Evolutionary conservation across 2,113 vertebrate species (phyloP), one percentile per base, ranked within the genome.

Genomic region (Callaeas wilsoni): DNA sequence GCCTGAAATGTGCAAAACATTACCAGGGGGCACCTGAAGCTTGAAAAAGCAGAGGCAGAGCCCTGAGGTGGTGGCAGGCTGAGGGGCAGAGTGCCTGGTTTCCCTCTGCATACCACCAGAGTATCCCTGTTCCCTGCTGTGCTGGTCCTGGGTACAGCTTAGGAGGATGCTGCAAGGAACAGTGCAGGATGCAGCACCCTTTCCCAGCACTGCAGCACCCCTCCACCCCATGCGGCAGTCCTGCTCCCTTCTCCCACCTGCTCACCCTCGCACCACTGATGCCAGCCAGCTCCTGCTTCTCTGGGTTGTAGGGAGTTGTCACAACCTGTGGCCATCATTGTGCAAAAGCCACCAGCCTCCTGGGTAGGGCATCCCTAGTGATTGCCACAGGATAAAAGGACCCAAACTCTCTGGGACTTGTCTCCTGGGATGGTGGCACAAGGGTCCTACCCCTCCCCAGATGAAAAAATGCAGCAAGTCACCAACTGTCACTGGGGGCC

Each of bases 201-300:
- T 17, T 46, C 62, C 23, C 62, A 35, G 67, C 75, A 47, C 53
- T 1, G 3, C 46, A 33, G 35, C 25, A 37, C 4, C 6, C 12
- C 26, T 60, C 37, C 17, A 35, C 6, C 21, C 56, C 4, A 0
- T 0, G 1, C 0, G 1, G 29, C 21, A 73, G 44, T 37, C 16
- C 50, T 14, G 6, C 32, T 83, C 22, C 30, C 21, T 80, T 68
- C 19, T 81, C 46, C 86, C 1, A 2, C 13, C 30, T 65, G 57
- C 37, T 64, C 10, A 1, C 2, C 32, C n/a, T 39, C 39, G 35
- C 23, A 49, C 29, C 1, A 2, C 64, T 35, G 12, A 29, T 41
- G 35, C 55, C 63, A 84, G 59, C 32, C 25, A 23, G 29, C 7
- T 29, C 33, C 32, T 50, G 53, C 49, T 70, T 50, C 42, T 81